Conservation (phyloP, 2,113 vertebrate genomes). For the Megalops atlanticus region DNA sequence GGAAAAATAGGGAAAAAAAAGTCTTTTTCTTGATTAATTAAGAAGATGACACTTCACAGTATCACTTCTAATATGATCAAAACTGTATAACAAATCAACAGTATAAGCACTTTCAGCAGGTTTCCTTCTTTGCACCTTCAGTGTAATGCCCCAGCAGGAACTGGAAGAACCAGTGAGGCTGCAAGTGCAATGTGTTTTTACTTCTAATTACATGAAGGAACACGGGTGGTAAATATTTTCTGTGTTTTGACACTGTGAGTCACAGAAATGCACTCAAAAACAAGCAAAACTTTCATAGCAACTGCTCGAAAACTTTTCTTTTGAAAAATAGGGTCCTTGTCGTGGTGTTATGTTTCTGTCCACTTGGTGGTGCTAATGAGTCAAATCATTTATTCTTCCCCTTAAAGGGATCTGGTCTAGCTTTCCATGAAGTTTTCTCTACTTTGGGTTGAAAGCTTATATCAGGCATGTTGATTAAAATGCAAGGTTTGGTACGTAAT, state of each 20-base stretch:
- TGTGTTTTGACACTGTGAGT: too few relatives aligned
- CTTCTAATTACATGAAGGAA: background rate
- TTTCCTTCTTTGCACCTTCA: background rate
- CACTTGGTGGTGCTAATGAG: conserved; percentile 50
- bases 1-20: background rate
- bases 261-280: too few relatives aligned
- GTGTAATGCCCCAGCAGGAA: background rate
- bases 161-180: background rate
- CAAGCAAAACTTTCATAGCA: too few relatives aligned
- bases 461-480: too few relatives aligned
- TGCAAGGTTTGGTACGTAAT: background rate
- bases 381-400: background rate
- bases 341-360: background rate
- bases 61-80: background rate
- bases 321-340: background rate
- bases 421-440: too few relatives aligned
- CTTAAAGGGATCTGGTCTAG: background rate
- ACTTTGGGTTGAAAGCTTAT: too few relatives aligned
- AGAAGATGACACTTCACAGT: background rate
- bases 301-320: too few relatives aligned
- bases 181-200: background rate
- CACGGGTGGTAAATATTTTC: background rate
- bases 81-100: background rate
- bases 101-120: background rate
- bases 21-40: background rate